Evolutionary conservation across 2,797 vertebrate species (phyloP).

Genomic region (Lagodon rhomboides): DNA sequence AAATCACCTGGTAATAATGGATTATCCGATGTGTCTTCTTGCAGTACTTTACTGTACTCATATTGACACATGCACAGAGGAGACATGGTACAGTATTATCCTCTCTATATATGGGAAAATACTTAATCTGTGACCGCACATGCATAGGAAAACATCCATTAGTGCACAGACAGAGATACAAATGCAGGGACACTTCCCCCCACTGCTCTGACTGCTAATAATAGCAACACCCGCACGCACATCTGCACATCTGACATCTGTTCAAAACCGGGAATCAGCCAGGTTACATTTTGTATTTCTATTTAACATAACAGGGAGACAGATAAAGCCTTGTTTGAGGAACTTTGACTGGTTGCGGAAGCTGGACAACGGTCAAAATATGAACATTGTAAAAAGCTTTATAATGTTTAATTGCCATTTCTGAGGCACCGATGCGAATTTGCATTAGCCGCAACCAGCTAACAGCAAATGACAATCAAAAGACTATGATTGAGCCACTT

Average conservation of each 20-base stretch:
- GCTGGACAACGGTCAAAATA: background rate
- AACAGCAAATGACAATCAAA: background rate
- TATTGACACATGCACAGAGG: conserved; percentile 11
- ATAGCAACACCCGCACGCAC: conserved; percentile 79
- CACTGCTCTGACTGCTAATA: conserved; percentile 76
- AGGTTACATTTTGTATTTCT: conserved; percentile 62
- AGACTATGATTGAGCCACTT: background rate
- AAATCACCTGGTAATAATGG: conserved; percentile 54
- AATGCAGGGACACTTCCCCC: conserved; percentile 71
- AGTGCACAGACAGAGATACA: conserved; percentile 44
- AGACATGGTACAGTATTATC: conserved; percentile 1
- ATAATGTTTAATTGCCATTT: conserved; percentile 3
- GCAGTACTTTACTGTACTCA: background rate
- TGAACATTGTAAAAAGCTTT: background rate
- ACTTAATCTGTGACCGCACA: conserved; percentile 38
- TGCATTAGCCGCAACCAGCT: background rate
- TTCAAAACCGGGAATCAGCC: conserved; percentile 66
- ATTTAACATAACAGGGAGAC: conserved; percentile 37
- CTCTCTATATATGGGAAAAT: conserved; percentile 18
- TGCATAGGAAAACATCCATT: conserved; percentile 45
- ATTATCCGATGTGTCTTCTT: conserved; percentile 23
- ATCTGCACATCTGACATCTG: conserved; percentile 84
- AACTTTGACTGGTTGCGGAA: conserved; percentile 22
- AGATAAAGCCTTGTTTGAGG: conserved; percentile 10
- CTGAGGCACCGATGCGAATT: background rate